Percentiles rank a stretch among this genome's conserved stretches.
These are phyloP conservation scores for Catharus bicknelli DNA, from an alignment of 2,113 vertebrate genomes.

Conservation along the genomic window DNA sequence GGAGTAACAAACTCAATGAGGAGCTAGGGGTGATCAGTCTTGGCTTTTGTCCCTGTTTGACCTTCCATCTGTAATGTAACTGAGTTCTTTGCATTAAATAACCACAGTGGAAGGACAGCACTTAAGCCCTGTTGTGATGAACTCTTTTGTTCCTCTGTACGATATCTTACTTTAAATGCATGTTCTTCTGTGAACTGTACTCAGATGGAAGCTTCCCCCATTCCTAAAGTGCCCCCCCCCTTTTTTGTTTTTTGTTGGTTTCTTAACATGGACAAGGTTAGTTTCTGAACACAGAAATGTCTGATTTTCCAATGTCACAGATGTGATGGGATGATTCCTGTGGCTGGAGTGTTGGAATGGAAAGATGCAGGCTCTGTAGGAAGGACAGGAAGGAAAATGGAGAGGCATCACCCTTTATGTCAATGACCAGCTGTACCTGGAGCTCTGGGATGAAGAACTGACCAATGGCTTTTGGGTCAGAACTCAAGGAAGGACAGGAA, in stretches of 20 bases:
- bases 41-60: not conserved
- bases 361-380: not conserved
- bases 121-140: not conserved
- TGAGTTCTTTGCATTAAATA: not conserved
- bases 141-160: not conserved
- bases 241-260: not conserved
- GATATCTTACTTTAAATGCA: not conserved
- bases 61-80: not conserved
- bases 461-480: not conserved
- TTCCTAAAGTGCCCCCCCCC: not conserved
- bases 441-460: not conserved
- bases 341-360: not conserved
- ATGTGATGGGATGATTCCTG: not conserved
- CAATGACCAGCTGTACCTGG: not conserved
- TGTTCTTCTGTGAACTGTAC: not conserved
- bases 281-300: not conserved
- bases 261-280: not conserved
- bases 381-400: not conserved
- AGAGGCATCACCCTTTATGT: not conserved
- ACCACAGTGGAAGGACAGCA: not conserved
- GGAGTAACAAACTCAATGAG: not conserved
- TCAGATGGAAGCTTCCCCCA: not conserved
- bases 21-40: not conserved
- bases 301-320: not conserved
- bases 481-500: not conserved